Evolutionary conservation across 2,113 vertebrate species (phyloP), one percentile per base, ranked within the genome.

Genomic region (Terrapene triunguis): DNA sequence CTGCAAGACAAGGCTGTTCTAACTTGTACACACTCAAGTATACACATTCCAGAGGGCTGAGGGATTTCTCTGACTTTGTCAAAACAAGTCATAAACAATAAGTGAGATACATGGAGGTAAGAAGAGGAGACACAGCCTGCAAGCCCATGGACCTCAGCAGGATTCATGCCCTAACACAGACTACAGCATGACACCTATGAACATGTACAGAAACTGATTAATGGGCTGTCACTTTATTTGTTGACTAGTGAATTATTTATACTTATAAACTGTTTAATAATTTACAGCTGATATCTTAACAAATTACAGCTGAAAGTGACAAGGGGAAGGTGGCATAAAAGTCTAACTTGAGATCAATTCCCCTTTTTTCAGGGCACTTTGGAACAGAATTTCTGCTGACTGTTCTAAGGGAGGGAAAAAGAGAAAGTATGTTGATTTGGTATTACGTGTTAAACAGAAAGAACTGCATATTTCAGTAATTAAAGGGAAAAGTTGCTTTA

Each of bases 191-290:
- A 95, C 96, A 98, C 97, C 97, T 96, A 97, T 80, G 92, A 89
- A 92, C 97, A 95, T 72, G 82, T 94, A 98, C 94, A 1, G 82
- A 72, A 89, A 89, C 98, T 99, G 99, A 99, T 99, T 99, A 99
- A 99, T 99, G 98, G 98, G 98, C 99, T 99, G 99, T 99, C 99
- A 98, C 98, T 97, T 98, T 96, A 98, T 98, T 98, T 99, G 99
- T 99, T 99, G 99, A 99, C 99, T 98, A 98, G 98, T 99, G 98
- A 99, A 99, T 99, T 99, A 99, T 99, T 99, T 99, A 99, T 99
- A 98, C 98, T 98, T 98, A 98, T 98, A 98, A 98, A 98, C 97
- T 89, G 90, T 98, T 99, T 98, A 99, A 99, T 99, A 99, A 99
- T 99, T 99, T 99, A 99, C 97, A 97, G 97, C 96, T 97, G 98